Base-by-base conservation (phyloP, 2,888 invertebrate species). In the Ectemnius continuus region DNA sequence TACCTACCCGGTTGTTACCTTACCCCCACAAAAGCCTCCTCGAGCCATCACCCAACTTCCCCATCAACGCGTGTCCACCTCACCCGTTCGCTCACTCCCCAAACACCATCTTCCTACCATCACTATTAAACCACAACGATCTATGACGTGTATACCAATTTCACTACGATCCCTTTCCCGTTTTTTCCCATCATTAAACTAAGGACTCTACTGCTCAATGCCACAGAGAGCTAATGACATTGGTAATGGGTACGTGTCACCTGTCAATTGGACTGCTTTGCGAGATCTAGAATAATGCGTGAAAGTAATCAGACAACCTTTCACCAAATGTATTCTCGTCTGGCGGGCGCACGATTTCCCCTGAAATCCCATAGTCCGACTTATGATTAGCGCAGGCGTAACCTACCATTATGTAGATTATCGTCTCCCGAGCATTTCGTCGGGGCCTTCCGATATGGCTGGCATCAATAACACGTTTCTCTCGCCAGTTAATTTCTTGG, bases 401-500 rank as follows among this genome's bases (percentile, higher is more conserved):
- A 76, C 84, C 83, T 73, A 68, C 73, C 80, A 84, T 83, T 82
- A 84, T 75, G 76, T 66, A 75, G 73, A 83, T 84, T 84, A 82
- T 82, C 80, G 76, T 83, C 82, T 82, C 76, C 84, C 76, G 82
- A 80, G 82, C 78, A 73, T 82, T 82, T 74, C 62, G 68, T 75
- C 71, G 66, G 61, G 61, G 66, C 74, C 81, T 83, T 76, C 81
- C 81, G 83, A 80, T 78, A 67, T 62, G 48, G 64, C 62, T 36
- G 61, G 18, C 36, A 36, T 36, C 36, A 36, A 11, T 81, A 78
- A 83, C 80, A 70, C 63, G 58, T 71, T 70, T 61, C 71, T 67
- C 74, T 70, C 76, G 66, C 60, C 52, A 45, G 75, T 67, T 74
- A 82, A 82, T 80, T 73, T 81, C 70, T 59, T 61, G 61, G 70